phyloP scores from a whole-genome alignment of 2,113 vertebrate genomes.

The Silurus meridionalis region DNA sequence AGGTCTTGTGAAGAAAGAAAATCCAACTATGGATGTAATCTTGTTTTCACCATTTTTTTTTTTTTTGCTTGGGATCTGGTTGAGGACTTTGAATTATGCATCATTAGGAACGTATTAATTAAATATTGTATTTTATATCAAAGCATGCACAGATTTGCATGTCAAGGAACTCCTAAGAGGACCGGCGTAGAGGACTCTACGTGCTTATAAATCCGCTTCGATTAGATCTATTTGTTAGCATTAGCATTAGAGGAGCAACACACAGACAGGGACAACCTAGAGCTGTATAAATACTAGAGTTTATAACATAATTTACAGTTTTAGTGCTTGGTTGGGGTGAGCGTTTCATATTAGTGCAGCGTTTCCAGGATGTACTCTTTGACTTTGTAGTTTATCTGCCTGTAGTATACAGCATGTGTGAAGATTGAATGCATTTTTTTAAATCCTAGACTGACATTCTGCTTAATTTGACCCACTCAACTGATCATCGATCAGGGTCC shows the following conservation, averaged over 20 bases:
- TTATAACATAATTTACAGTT: conserved; percentile 22
- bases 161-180: neutral
- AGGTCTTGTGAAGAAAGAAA: neutral
- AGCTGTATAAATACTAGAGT: conserved; percentile 6
- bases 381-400: neutral
- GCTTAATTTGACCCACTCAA: neutral
- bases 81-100: neutral
- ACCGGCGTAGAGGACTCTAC: neutral
- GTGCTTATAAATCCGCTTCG: neutral
- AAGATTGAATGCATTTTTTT: neutral
- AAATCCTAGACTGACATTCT: neutral
- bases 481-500: no score
- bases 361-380: neutral
- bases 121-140: neutral
- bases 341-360: neutral
- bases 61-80: neutral
- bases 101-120: neutral
- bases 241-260: neutral
- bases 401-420: neutral
- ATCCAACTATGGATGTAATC: neutral
- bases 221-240: neutral
- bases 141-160: neutral
- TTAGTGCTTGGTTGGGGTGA: neutral
- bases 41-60: neutral
- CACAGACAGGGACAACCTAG: neutral